phyloP scores from a whole-genome alignment of 2,797 vertebrate genomes.

The Petrocephalus sullivani region DNA sequence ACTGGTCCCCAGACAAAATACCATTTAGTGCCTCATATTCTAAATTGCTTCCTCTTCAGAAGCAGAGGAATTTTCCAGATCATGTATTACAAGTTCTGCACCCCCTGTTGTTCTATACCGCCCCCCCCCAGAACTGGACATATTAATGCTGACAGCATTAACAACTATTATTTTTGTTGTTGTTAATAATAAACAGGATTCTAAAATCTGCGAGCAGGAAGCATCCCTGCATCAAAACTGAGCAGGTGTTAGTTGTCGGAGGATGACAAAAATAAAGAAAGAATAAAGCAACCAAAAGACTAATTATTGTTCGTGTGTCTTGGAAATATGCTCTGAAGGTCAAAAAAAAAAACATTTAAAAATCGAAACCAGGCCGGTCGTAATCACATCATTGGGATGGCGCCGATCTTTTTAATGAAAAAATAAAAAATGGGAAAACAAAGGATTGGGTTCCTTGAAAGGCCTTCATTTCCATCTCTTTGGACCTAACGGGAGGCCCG shows the following conservation, averaged over 20 bases:
- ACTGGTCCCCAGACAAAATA: background rate
- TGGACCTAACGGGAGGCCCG: conserved; percentile 16
- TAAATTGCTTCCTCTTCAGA: background rate
- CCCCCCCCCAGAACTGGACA: background rate
- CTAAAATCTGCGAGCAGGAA: background rate
- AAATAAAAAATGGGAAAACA: background rate
- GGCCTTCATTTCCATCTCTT: conserved; percentile 24
- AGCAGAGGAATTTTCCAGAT: background rate
- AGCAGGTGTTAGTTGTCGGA: conserved; percentile 38
- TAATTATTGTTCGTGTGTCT: conserved; percentile 40
- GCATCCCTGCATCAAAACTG: background rate
- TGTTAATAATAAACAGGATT: background rate
- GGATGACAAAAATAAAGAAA: background rate
- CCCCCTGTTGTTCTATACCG: background rate
- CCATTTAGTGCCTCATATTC: background rate
- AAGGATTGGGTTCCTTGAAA: conserved; percentile 26
- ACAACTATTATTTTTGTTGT: background rate
- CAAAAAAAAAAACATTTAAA: conserved; percentile 25
- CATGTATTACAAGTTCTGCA: too few species aligned
- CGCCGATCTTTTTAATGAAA: conserved; percentile 23
- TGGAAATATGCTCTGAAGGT: conserved; percentile 37
- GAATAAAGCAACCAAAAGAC: background rate
- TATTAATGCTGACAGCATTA: background rate
- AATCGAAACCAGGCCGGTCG: conserved; percentile 44
- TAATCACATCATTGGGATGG: conserved; percentile 29